A percentile compares a stretch with the other conserved stretches of the same genome.
These are phyloP conservation scores for Laothoe populi DNA, from an alignment of 2,888 invertebrate genomes.

Conservation along the genomic window DNA sequence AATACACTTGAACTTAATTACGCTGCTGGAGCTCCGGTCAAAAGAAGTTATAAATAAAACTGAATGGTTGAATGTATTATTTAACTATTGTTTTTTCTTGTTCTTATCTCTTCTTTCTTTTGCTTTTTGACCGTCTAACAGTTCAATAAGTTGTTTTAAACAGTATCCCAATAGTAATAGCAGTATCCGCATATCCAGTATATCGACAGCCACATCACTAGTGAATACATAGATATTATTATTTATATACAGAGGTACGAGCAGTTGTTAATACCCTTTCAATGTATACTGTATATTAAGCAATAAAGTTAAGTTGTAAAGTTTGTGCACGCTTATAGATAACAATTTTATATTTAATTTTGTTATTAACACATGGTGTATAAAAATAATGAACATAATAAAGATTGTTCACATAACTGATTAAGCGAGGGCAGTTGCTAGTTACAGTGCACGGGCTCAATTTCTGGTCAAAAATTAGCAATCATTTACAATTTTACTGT, in stretches of 20 bases:
- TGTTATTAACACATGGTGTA: too few relatives aligned
- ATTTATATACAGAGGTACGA: background rate
- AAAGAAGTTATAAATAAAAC: too few relatives aligned
- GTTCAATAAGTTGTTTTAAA: background rate
- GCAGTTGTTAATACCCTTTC: conserved; percentile 1
- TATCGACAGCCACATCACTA: background rate
- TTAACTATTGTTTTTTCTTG: too few relatives aligned
- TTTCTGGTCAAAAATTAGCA: too few relatives aligned
- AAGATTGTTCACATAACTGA: background rate
- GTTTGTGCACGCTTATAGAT: background rate
- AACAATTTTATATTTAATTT: background rate
- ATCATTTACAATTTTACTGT: too few relatives aligned
- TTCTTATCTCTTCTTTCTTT: too few relatives aligned
- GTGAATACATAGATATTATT: background rate
- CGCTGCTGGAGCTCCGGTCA: too few relatives aligned
- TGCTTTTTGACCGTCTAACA: too few relatives aligned
- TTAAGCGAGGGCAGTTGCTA: background rate
- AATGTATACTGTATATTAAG: background rate
- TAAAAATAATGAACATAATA: too few relatives aligned
- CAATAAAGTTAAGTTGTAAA: background rate
- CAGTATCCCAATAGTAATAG: background rate
- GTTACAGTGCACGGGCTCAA: too few relatives aligned
- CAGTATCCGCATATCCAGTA: background rate
- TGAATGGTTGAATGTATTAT: too few relatives aligned
- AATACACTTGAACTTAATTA: too few relatives aligned